Base-by-base conservation (phyloP, 64 coral and sea anemone genomes). In the Acropora tenuis region DNA sequence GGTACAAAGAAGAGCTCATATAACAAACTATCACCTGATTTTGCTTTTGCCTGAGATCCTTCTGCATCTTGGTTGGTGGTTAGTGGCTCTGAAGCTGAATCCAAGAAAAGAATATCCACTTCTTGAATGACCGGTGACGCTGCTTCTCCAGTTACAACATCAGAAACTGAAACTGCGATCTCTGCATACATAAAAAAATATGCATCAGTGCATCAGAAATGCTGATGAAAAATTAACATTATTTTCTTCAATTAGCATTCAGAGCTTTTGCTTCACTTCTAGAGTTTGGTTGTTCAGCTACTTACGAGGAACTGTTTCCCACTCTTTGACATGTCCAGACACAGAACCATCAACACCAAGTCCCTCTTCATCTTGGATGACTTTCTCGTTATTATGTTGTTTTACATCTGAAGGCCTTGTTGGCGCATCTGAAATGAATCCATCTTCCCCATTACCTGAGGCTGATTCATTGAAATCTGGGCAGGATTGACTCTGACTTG, bases 81-180 rank as follows among this genome's bases (percentile, higher is more conserved):
- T 61, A 61, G 17, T 48, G 82, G 44, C 44, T 84, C 61, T 13
- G 71, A 46, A 19, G 49, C 1, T 20, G 45, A 84, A 8, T 63
- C 61, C 15, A 69, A 46, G 43, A 84, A 60, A 48, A 84, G 61
- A 69, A 84, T 42, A 71, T 84, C 82, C 46, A 84, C 65, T 48
- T 84, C 82, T 30, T 84, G 63, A 71, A 17, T 43, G 45, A 19
- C 40, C 47, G 61, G 11, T 3, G 45, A 1, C 18, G 63, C 48
- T 71, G 15, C 46, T 18, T 48, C 75, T 78, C 49, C 10, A 48
- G 60, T 63, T 11, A 5, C 41, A 42, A 2, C 44, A 78, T 7
- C 11, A 77, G 43, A 10, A 77, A 2, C 49, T 13, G 15, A 44
- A 48, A 4, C 8, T 5, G 68, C 4, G 4, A 40, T 71, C 18